Evolutionary conservation across 2,113 vertebrate genomes (phyloP).

Genomic region (Microtus richardsoni): DNA sequence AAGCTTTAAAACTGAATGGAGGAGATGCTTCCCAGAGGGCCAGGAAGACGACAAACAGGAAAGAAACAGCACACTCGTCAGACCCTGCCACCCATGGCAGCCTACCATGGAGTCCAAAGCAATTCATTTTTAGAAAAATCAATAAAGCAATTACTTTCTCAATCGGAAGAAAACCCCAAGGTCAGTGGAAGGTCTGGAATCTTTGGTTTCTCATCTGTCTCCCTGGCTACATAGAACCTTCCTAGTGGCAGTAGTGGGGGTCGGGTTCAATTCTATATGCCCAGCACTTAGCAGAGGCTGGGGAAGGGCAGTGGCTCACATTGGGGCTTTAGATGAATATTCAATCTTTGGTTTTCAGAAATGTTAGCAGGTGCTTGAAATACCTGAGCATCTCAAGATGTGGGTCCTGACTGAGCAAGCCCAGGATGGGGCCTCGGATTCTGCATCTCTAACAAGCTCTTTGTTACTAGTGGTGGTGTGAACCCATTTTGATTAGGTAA

Average conservation of each 20-base stretch:
- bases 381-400: neutral
- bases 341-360: neutral
- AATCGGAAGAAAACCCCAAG: neutral
- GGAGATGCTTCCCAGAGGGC: constrained; percentile 7
- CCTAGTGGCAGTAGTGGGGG: neutral
- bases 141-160: constrained; percentile 19
- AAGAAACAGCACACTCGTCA: neutral
- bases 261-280: neutral
- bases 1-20: neutral
- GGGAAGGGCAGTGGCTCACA: neutral
- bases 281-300: neutral
- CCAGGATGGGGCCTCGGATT: neutral
- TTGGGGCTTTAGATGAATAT: neutral
- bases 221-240: neutral
- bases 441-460: neutral
- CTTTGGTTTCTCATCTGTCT: constrained; percentile 12
- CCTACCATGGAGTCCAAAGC: neutral
- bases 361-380: neutral
- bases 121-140: constrained; percentile 41
- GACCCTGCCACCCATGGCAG: neutral
- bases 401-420: neutral
- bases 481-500: neutral
- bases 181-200: neutral
- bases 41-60: neutral
- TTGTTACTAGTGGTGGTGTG: neutral